Evolutionary conservation across 2,888 invertebrate species (phyloP).

Genomic region (Meteorus cinctellus): DNA sequence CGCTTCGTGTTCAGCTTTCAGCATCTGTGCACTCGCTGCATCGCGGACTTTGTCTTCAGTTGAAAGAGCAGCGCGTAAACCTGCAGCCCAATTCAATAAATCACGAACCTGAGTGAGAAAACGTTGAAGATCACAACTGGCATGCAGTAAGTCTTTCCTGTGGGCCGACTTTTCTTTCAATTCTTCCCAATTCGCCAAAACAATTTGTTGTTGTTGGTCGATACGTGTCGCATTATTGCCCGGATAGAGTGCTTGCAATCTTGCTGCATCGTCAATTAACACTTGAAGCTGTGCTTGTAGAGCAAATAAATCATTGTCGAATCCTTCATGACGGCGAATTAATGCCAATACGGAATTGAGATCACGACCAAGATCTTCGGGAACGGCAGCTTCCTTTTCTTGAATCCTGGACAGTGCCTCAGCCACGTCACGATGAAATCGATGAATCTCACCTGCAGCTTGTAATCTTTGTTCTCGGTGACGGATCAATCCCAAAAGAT

Average conservation of each 20-base stretch:
- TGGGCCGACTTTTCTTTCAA: slow-evolving; percentile 88
- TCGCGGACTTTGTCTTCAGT: slow-evolving; percentile 89
- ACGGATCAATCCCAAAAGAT: slow-evolving; percentile 89
- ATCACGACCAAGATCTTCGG: slow-evolving; percentile 87
- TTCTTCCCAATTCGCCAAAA: slow-evolving; percentile 90
- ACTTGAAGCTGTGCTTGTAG: slow-evolving; percentile 93
- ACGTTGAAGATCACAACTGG: slow-evolving; percentile 91
- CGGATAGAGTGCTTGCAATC: slow-evolving; percentile 91
- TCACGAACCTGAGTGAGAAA: slow-evolving; percentile 91
- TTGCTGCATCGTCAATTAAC: slow-evolving; percentile 92
- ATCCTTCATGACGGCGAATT: slow-evolving; percentile 90
- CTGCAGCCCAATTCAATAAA: slow-evolving; percentile 90
- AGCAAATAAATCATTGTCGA: slow-evolving; percentile 94
- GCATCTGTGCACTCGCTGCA: slow-evolving; percentile 86
- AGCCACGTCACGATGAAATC: slow-evolving; percentile 96
- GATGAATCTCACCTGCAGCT: slow-evolving; percentile 97
- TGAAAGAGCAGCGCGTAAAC: slow-evolving; percentile 84
- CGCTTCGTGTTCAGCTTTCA: slow-evolving; percentile 88
- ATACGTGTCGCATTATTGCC: slow-evolving; percentile 94
- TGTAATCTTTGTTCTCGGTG: slow-evolving; percentile 89
- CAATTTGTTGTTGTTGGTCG: slow-evolving; percentile 87
- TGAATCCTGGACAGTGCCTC: slow-evolving; percentile 92
- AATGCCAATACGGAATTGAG: slow-evolving; percentile 89
- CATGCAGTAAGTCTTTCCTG: slow-evolving; percentile 86
- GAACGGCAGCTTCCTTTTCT: slow-evolving; percentile 90